Evolutionary conservation across 2,797 vertebrate species (phyloP).

Genomic region (Hoplostethus mediterraneus): DNA sequence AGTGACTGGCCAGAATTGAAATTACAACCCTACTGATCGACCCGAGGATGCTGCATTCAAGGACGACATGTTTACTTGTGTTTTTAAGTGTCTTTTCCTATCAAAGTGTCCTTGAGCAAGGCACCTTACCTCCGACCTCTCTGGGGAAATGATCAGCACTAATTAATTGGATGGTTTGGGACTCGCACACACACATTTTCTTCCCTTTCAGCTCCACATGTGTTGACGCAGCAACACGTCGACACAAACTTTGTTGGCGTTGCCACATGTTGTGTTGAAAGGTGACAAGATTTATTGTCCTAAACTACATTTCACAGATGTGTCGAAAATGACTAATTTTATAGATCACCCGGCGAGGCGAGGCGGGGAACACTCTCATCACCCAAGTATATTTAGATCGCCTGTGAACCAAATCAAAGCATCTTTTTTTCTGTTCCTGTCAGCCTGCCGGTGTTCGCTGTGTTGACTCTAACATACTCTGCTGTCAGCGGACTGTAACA

Average conservation of each 20-base stretch:
- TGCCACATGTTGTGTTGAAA: conserved; percentile 61
- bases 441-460: background rate
- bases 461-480: conserved; percentile 41
- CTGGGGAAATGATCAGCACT: conserved; percentile 7
- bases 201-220: conserved; percentile 63
- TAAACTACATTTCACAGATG: conserved; percentile 27
- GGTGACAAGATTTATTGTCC: conserved; percentile 57
- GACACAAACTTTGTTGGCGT: conserved; percentile 47
- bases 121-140: conserved; percentile 38
- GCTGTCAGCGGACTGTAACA: conserved; percentile 11
- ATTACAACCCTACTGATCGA: no score
- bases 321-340: conserved; percentile 38
- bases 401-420: conserved; percentile 25
- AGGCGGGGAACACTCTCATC: no score
- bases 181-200: conserved; percentile 16
- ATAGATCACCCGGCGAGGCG: background rate
- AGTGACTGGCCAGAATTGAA: no score
- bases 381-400: conserved; percentile 27
- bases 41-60: no score
- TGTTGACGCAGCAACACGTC: conserved; percentile 34
- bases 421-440: conserved; percentile 27
- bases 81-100: no score
- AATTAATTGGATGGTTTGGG: background rate
- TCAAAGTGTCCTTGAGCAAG: background rate
- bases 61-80: no score